Evolutionary conservation across 2,797 vertebrate species (phyloP).

Genomic region (Lagodon rhomboides): DNA sequence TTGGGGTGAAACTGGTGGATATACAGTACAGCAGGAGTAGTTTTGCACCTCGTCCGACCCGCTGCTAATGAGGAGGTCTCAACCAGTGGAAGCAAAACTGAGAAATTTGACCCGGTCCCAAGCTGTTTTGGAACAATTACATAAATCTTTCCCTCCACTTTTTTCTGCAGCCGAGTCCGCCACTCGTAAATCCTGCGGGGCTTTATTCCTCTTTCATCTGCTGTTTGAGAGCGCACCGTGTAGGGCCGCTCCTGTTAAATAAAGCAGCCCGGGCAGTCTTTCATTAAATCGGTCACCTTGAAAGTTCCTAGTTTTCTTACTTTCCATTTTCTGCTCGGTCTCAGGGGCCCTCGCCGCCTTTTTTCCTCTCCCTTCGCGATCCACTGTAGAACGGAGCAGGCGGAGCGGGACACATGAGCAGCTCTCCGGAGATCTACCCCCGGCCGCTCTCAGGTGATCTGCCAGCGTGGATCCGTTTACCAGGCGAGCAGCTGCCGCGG

Average conservation of each 20-base stretch:
- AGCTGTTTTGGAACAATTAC: not conserved
- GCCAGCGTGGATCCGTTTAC: constrained; percentile 83
- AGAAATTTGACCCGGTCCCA: not conserved
- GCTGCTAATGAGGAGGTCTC: not conserved
- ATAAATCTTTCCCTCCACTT: not conserved
- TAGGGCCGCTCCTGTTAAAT: constrained; percentile 11
- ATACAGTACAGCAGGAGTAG: not conserved
- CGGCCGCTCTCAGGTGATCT: constrained; percentile 81
- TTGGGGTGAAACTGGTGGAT: not conserved
- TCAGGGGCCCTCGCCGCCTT: constrained; percentile 33
- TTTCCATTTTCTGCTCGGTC: constrained; percentile 43
- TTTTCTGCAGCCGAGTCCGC: not conserved
- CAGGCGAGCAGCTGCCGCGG: constrained; percentile 78
- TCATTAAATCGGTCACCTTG: constrained; percentile 46
- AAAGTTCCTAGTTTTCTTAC: constrained; percentile 33
- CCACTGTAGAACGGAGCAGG: constrained; percentile 51
- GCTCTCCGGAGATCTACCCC: constrained; percentile 71
- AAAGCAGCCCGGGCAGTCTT: constrained; percentile 21
- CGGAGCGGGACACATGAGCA: constrained; percentile 79
- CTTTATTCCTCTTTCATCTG: constrained; percentile 27
- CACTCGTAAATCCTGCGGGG: not conserved
- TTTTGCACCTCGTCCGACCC: not conserved
- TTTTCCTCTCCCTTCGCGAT: constrained; percentile 47
- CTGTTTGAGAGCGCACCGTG: constrained; percentile 10
- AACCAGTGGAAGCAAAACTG: not conserved